Conservation (phyloP, 2,888 invertebrate species). For the Nipponacmea schrenckii region DNA sequence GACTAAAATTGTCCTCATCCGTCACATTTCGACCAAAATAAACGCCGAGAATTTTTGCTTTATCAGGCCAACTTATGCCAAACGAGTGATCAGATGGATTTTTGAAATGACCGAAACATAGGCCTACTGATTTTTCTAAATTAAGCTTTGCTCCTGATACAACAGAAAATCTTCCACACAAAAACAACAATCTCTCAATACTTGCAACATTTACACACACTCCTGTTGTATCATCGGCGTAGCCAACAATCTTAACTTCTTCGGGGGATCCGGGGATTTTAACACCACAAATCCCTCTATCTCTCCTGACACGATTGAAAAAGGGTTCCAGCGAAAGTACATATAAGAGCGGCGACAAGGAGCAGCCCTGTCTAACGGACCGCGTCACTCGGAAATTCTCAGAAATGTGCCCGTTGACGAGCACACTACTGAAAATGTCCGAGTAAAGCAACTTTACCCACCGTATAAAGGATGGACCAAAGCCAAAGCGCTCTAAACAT, state of each 20-base stretch:
- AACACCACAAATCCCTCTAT: not conserved
- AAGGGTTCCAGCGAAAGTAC: not conserved
- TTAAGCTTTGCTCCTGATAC: too few relatives aligned
- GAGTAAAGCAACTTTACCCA: conserved; percentile 39
- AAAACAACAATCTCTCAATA: not conserved
- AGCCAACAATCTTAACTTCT: conserved; percentile 5
- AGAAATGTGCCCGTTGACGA: conserved; percentile 34
- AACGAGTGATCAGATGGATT: conserved; percentile 15
- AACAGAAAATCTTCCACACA: conserved; percentile 8
- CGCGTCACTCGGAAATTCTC: not conserved
- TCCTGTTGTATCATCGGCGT: conserved; percentile 2
- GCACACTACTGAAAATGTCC: conserved; percentile 30
- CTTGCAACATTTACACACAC: not conserved
- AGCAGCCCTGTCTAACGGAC: not conserved
- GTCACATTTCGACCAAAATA: too few relatives aligned
- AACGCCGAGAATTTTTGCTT: conserved; percentile 32
- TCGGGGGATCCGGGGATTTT: not conserved
- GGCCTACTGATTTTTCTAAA: too few relatives aligned
- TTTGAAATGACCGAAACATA: conserved; percentile 19
- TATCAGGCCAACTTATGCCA: conserved; percentile 29
- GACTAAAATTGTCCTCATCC: too few relatives aligned
- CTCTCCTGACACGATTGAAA: not conserved
- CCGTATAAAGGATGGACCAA: conserved; percentile 32
- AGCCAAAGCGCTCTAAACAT: conserved; percentile 33
- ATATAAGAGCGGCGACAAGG: not conserved